Evolutionary conservation across 2,888 invertebrate species (phyloP).

Genomic region (Drosophila acutilabella): DNA sequence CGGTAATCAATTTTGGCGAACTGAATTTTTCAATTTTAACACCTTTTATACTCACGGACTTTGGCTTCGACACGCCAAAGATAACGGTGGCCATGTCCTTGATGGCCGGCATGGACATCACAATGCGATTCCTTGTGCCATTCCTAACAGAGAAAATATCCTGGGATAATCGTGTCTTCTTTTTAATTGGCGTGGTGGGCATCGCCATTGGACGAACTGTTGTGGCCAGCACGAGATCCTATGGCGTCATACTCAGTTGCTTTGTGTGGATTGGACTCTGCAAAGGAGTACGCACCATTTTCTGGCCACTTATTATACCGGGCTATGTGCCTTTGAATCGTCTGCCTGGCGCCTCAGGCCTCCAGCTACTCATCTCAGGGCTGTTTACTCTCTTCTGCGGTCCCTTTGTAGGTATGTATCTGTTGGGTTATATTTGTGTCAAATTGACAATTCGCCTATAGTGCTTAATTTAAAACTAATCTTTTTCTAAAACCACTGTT

Average conservation of each 20-base stretch:
- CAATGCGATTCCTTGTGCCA: constrained; percentile 88
- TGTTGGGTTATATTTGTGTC: neutral
- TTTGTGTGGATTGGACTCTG: constrained; percentile 89
- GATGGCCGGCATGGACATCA: constrained; percentile 88
- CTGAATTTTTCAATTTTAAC: constrained; percentile 90
- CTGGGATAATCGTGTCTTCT: constrained; percentile 90
- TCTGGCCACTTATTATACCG: constrained; percentile 91
- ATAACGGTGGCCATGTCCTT: constrained; percentile 90
- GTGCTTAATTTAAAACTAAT: no score
- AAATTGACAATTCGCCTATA: no score
- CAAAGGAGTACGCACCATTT: constrained; percentile 90
- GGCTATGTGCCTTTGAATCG: constrained; percentile 89
- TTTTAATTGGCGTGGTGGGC: constrained; percentile 88
- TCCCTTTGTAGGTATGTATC: constrained; percentile 87
- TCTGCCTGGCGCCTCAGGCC: constrained; percentile 89
- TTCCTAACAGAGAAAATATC: constrained; percentile 89
- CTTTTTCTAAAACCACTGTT: no score
- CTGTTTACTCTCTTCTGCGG: constrained; percentile 88
- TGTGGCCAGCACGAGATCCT: constrained; percentile 88
- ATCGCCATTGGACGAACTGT: constrained; percentile 88
- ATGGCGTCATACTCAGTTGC: constrained; percentile 86
- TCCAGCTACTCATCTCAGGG: constrained; percentile 89
- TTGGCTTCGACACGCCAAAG: constrained; percentile 86
- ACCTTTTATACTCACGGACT: constrained; percentile 90
- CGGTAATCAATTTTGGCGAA: constrained; percentile 90